Percentiles rank a stretch among this genome's conserved stretches.
These are phyloP conservation scores for Physella acuta DNA, from an alignment of 1,140 invertebrate genomes.

Conservation along the genomic window DNA sequence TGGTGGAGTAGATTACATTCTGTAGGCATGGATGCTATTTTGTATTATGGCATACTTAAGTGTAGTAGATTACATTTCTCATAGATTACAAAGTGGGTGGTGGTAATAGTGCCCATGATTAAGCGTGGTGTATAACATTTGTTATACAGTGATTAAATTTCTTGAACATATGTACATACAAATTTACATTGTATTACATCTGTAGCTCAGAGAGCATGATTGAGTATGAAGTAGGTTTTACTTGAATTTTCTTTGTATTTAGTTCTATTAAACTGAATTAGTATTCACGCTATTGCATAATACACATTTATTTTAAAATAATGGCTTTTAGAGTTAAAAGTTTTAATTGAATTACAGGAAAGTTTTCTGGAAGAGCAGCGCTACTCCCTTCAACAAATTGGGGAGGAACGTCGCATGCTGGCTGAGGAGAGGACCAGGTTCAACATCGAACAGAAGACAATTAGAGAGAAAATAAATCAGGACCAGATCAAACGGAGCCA, in stretches of 20 bases:
- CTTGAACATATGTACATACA: too few species aligned
- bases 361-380: constrained; percentile 52
- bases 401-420: constrained; percentile 51
- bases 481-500: constrained; percentile 47
- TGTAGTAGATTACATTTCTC: too few species aligned
- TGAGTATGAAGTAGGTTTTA: neutral
- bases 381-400: constrained; percentile 44
- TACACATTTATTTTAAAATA: neutral
- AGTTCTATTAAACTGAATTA: too few species aligned
- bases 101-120: too few species aligned
- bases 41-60: too few species aligned
- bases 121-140: too few species aligned
- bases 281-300: too few species aligned
- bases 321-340: neutral
- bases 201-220: neutral
- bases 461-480: constrained; percentile 44
- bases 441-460: constrained; percentile 45
- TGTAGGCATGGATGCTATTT: too few species aligned
- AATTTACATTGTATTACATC: neutral
- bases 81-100: too few species aligned
- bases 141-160: too few species aligned
- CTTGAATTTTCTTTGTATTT: too few species aligned
- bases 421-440: constrained; percentile 55
- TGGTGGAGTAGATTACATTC: too few species aligned
- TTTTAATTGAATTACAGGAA: constrained; percentile 35